Evolutionary conservation across 1,140 invertebrate species (phyloP).

Genomic region (Drosophila bifasciata): DNA sequence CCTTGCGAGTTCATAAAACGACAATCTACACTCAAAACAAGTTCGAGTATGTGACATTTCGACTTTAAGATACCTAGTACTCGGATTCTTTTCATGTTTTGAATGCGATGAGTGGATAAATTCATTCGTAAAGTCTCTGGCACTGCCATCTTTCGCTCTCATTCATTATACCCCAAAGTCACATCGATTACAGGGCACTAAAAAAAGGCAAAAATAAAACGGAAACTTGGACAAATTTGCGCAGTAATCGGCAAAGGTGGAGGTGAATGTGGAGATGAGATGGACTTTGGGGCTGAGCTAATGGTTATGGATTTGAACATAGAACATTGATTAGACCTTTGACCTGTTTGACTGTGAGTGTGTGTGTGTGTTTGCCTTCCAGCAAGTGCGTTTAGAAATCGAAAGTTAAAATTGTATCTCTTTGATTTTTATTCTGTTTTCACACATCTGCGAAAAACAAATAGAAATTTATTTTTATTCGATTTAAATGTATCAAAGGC

Average conservation of each 20-base stretch:
- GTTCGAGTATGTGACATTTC: too few relatives aligned
- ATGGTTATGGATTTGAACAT: constrained; percentile 11
- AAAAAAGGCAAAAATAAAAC: constrained; percentile 36
- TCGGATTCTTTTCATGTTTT: too few relatives aligned
- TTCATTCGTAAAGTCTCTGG: too few relatives aligned
- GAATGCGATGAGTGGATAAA: too few relatives aligned
- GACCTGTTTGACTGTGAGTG: constrained; percentile 24
- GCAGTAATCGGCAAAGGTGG: constrained; percentile 48
- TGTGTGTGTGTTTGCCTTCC: constrained; percentile 12
- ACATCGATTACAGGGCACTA: neutral
- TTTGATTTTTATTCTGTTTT: constrained; percentile 13
- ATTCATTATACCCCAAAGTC: too few relatives aligned
- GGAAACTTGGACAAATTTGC: constrained; percentile 49
- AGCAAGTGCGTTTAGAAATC: constrained; percentile 21
- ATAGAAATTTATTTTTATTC: too few relatives aligned
- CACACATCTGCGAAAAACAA: neutral
- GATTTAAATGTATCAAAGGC: too few relatives aligned
- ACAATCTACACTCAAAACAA: constrained; percentile 42
- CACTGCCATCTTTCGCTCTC: too few relatives aligned
- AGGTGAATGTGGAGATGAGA: neutral
- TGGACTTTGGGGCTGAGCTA: constrained; percentile 1
- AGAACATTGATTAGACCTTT: constrained; percentile 63
- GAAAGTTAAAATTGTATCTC: constrained; percentile 41
- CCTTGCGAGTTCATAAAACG: constrained; percentile 76
- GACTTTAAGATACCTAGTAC: too few relatives aligned